phyloP scores from a whole-genome alignment of 37 sponge, comb jelly and placozoan species.

The Chondrilla cf. caribensis region DNA sequence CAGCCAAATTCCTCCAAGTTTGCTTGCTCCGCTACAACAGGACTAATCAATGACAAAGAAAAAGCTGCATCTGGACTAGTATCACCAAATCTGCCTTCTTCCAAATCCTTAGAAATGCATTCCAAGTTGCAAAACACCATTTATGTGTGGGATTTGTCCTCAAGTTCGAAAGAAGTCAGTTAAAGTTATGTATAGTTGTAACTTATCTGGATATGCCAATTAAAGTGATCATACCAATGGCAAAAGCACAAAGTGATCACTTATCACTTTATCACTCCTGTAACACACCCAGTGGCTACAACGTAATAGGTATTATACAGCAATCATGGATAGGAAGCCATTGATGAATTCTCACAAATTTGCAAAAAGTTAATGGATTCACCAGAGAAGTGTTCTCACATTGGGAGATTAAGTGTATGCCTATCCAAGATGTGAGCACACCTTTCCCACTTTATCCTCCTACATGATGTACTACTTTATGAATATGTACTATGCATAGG shows the following conservation, averaged over 20 bases:
- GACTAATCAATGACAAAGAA: background rate
- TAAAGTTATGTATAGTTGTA: no score
- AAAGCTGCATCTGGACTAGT: slow-evolving; percentile 33
- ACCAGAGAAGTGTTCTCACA: no score
- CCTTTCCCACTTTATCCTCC: no score
- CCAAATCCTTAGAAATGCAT: slow-evolving; percentile 1
- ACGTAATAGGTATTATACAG: no score
- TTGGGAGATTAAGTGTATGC: background rate
- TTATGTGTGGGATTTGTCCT: background rate
- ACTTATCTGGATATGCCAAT: no score
- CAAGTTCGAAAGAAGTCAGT: background rate
- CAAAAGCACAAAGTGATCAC: no score
- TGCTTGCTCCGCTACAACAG: slow-evolving; percentile 57
- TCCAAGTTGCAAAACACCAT: background rate
- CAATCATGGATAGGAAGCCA: no score
- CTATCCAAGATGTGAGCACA: background rate
- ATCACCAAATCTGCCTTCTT: slow-evolving; percentile 54
- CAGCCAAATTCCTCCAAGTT: slow-evolving; percentile 36
- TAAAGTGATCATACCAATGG: no score
- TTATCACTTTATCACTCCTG: no score
- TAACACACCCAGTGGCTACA: no score
- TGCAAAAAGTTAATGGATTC: no score
- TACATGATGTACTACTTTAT: background rate
- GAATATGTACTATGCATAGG: background rate
- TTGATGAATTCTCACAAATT: no score